Evolutionary conservation across 2,888 invertebrate species (phyloP), one percentile per base, ranked within the genome.

Genomic region (Microctonus aethiopoides): DNA sequence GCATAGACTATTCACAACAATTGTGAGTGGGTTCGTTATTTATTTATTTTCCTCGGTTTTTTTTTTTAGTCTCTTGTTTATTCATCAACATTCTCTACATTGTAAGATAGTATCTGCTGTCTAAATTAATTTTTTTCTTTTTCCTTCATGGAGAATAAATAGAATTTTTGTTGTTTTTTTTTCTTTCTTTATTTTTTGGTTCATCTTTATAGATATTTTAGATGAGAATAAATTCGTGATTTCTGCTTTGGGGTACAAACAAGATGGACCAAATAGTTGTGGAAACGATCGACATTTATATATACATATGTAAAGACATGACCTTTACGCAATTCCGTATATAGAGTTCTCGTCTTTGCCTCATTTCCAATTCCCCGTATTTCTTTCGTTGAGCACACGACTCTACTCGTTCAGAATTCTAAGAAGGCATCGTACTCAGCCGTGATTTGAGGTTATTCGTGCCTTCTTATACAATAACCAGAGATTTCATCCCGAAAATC

Each of bases 401-500:
- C 63, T 16, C 7, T 52, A 63, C 51, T n/a, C 36, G n/a, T 20
- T 24, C 32, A 3, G 63, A 63, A 63, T 63, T 52, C 63, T 63
- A 63, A 63, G 63, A 52, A 63, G 63, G 34, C 16, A 46, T 46
- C 52, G 13, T 63, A 51, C 51, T 63, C 63, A 63, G 52, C 52
- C 32, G 51, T 63, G 63, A 51, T 34, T 62, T 22, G 26, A 26
- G 26, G 29, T 16, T 46, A 46, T 46, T 46, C 46, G 46, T 46
- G 46, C n/a, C 46, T 46, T 46, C 9, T 16, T 46, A 46, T 46
- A 46, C 46, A 46, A 46, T 46, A 46, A 16, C 46, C 46, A 46
- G 16, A 46, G 46, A 46, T 46, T 46, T 46, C 46, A 26, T 62
- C 39, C 22, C 26, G 29, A 29, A 46, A 46, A n/a, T 62, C 46